Evolutionary conservation across 2,113 vertebrate genomes (phyloP), one percentile per base, ranked within the genome.

Genomic region (Heteronetta atricapilla): DNA sequence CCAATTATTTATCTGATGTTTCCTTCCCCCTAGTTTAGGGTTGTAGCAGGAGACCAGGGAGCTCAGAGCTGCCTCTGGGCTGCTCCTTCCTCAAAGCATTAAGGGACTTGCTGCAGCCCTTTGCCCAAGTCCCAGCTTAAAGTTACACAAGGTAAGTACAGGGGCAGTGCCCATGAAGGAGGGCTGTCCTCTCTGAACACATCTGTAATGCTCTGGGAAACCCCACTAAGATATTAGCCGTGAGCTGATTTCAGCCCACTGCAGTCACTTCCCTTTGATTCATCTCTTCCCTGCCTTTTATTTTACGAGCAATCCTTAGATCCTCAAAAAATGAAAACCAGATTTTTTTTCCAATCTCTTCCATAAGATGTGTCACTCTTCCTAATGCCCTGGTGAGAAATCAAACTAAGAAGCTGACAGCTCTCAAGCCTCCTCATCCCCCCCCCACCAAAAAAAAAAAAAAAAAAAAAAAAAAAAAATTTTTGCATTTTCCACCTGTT

Each of bases 111-210:
- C 26, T 13, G 31, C 31, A 36, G 6, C 9, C 25, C 31, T 33
- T 12, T 17, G 40, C 25, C 20, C 9, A 3, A 33, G 34, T 29
- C 16, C 28, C 56, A 5, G 29, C 13, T 25, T 19, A 34, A 63
- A 36, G 28, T 11, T 6, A 1, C 2, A 0, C 0, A 1, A n/a
- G 70, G 8, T 1, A 1, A 36, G 55, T 25, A 42, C n/a, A 73
- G 66, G 34, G 48, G 11, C 18, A 28, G 55, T 3, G 56, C 29
- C 10, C 7, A 13, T 7, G 34, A 53, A 50, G 40, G 34, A 25
- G 68, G 21, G 18, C n/a, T 68, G 26, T 64, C 25, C 25, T 11
- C 20, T 28, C 64, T 44, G 44, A 23, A 5, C 44, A 33, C 8
- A 1, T 2, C 15, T 6, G 46, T 28, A 36, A 28, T 11, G 19